Percentiles rank a stretch among this genome's conserved stretches.
These are phyloP conservation scores for Ptyas mucosa DNA, from an alignment of 2,113 vertebrate genomes.

Conservation along the genomic window DNA sequence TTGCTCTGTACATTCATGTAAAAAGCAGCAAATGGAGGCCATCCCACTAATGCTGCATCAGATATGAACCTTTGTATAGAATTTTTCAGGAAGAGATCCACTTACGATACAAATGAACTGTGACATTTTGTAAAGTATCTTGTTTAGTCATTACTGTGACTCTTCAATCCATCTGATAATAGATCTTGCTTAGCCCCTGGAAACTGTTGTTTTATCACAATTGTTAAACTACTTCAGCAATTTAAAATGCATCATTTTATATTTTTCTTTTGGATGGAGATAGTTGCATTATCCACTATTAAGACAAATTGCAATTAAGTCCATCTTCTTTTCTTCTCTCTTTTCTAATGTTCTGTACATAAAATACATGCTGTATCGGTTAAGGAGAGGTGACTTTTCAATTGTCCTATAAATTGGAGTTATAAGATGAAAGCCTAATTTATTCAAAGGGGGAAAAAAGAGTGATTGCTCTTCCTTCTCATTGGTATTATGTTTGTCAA, in stretches of 20 bases:
- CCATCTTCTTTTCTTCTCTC: not conserved
- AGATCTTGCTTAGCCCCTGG: not conserved
- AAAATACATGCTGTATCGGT: not conserved
- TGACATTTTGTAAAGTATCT: not conserved
- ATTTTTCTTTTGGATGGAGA: not conserved
- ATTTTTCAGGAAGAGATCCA: not conserved
- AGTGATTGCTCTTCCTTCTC: not conserved
- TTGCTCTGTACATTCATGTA: not conserved
- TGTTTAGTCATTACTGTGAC: not conserved
- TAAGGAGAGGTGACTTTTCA: not conserved
- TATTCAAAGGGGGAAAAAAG: accelerated
- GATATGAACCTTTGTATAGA: not conserved
- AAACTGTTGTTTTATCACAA: not conserved
- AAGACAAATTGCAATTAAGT: not conserved
- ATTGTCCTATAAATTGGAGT: not conserved
- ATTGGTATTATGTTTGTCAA: not conserved
- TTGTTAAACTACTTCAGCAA: not conserved
- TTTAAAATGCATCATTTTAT: not conserved
- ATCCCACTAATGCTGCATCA: not conserved
- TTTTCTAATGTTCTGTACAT: not conserved
- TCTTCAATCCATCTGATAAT: not conserved
- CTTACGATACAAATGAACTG: not conserved
- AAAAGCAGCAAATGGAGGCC: not conserved
- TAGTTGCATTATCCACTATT: not conserved
- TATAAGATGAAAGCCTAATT: not conserved